Evolutionary conservation across 2,797 vertebrate genomes (phyloP).

Genomic region (Bovichtus variegatus): DNA sequence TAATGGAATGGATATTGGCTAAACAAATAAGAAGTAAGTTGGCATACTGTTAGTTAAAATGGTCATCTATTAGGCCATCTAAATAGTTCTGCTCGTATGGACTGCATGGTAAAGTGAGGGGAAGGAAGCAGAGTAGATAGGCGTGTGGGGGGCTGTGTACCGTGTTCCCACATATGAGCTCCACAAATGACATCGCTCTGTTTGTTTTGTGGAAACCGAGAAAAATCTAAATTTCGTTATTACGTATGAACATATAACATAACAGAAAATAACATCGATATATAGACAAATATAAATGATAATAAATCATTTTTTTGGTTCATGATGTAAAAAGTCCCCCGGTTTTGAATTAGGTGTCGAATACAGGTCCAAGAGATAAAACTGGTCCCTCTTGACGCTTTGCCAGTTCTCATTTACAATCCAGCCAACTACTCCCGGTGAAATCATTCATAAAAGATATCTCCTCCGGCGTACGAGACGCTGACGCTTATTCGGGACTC

Average conservation of each 20-base stretch:
- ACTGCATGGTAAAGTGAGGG: no score
- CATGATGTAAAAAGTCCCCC: not conserved
- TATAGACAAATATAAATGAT: not conserved
- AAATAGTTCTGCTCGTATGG: not conserved
- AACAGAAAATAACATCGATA: not conserved
- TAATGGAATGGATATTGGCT: not conserved
- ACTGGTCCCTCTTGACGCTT: not conserved
- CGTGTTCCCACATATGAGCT: not conserved
- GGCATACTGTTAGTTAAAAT: not conserved
- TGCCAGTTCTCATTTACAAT: constrained; percentile 32
- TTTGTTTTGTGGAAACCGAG: not conserved
- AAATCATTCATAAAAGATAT: constrained; percentile 33
- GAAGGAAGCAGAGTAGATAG: no score
- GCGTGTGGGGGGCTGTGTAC: not conserved
- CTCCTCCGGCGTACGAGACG: not conserved
- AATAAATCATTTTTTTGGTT: not conserved
- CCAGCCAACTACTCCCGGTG: not conserved
- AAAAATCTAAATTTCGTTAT: not conserved
- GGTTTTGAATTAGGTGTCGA: not conserved
- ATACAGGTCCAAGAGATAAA: constrained; percentile 2
- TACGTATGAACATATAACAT: not conserved
- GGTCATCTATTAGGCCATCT: not conserved
- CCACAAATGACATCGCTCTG: not conserved
- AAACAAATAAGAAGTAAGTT: not conserved
- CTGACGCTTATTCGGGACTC: constrained; percentile 5